Conservation (phyloP, 2,888 invertebrate genomes). For the Cosmorhoe ocellata region DNA sequence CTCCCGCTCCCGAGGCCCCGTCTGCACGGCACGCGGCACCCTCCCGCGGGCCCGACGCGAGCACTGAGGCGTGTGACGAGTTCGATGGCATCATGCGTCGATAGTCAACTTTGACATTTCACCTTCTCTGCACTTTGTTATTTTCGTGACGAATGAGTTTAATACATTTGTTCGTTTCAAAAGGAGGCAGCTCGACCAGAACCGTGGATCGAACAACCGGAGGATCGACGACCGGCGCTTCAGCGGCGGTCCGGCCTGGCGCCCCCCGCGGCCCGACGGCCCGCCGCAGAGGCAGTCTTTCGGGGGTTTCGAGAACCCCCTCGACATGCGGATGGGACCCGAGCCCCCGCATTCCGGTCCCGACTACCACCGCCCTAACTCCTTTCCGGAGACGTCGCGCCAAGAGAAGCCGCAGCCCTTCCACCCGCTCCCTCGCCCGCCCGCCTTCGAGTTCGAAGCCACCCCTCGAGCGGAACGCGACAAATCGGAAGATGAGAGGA, state of each 20-base stretch:
- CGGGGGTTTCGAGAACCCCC: constrained; percentile 61
- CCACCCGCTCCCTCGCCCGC: constrained; percentile 62
- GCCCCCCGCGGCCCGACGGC: constrained; percentile 28
- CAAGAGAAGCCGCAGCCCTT: constrained; percentile 34
- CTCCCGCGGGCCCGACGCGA: too few species aligned
- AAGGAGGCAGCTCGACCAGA: constrained; percentile 15
- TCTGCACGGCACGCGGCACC: too few species aligned
- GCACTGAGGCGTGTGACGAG: too few species aligned
- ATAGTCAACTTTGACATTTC: too few species aligned
- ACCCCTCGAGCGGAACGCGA: constrained; percentile 37
- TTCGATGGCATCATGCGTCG: too few species aligned
- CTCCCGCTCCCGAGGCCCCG: too few species aligned
- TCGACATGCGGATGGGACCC: constrained; percentile 63
- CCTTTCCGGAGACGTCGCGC: constrained; percentile 1
- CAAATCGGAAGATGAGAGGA: constrained; percentile 71
- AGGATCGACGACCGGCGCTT: constrained; percentile 19
- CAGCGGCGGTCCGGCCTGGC: constrained; percentile 30
- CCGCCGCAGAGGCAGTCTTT: constrained; percentile 52
- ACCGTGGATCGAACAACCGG: constrained; percentile 5
- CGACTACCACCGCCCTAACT: constrained; percentile 10
- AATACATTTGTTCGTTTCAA: background rate
- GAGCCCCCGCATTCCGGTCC: constrained; percentile 26
- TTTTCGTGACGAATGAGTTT: too few species aligned
- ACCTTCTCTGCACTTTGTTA: too few species aligned
- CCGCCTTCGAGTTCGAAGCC: constrained; percentile 60